These are phyloP conservation scores for Morus bassanus DNA, from an alignment of 2,797 vertebrate species.

Conservation along the genomic window DNA sequence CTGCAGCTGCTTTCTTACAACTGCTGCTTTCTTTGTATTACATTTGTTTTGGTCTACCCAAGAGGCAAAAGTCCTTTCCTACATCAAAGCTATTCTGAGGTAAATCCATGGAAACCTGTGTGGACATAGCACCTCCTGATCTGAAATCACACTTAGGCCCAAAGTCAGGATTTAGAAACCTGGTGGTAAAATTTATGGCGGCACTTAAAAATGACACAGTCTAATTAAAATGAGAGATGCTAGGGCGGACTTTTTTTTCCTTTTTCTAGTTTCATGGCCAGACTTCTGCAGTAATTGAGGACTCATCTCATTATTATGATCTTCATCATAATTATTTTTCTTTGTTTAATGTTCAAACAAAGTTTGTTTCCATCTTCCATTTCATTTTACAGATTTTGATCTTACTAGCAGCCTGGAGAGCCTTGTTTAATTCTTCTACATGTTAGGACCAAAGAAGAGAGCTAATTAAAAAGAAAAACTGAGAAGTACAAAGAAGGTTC, in stretches of 20 bases:
- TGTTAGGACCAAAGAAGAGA: conserved; percentile 49
- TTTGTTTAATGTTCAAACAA: conserved; percentile 71
- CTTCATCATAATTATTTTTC: conserved; percentile 46
- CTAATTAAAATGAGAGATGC: conserved; percentile 56
- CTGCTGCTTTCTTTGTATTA: background rate
- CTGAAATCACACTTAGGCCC: background rate
- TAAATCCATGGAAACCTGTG: background rate
- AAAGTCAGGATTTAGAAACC: background rate
- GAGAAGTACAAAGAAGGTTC: background rate
- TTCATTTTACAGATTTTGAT: conserved; percentile 57
- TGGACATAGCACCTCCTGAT: background rate
- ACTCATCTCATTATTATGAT: conserved; percentile 36
- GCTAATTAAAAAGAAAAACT: conserved; percentile 60
- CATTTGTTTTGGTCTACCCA: background rate
- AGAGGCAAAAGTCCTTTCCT: background rate
- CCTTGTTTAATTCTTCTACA: conserved; percentile 26
- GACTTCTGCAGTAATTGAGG: conserved; percentile 26
- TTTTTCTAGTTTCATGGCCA: conserved; percentile 38
- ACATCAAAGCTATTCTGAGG: background rate
- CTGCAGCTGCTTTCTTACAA: background rate
- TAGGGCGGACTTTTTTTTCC: background rate
- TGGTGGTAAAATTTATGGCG: background rate
- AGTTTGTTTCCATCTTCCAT: conserved; percentile 46
- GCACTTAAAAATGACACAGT: conserved; percentile 46
- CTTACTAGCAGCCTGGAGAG: conserved; percentile 44